Evolutionary conservation across 2,888 invertebrate species (phyloP).

Genomic region (Ommatoiulus sabulosus): DNA sequence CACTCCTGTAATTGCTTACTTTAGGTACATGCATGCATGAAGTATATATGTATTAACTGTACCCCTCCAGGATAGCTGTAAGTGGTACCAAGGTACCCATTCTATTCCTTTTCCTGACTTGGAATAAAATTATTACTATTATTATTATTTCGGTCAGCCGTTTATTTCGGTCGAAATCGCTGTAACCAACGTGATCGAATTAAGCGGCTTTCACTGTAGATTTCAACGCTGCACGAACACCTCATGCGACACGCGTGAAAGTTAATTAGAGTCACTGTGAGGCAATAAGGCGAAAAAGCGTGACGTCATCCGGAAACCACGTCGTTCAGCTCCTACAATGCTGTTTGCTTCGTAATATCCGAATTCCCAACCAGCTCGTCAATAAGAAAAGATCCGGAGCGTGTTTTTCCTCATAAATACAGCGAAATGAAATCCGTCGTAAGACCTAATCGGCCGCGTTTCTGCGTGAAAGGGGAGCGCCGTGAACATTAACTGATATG

Average conservation of each 20-base stretch:
- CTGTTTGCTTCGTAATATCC: not conserved
- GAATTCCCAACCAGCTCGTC: not conserved
- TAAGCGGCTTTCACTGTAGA: not conserved
- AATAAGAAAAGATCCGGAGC: not conserved
- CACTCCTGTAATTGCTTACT: too few species aligned
- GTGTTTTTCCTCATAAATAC: not conserved
- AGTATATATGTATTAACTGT: not conserved
- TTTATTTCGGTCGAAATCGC: too few species aligned
- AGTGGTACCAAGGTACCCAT: too few species aligned
- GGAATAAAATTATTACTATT: too few species aligned
- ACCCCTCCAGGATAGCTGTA: too few species aligned
- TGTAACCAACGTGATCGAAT: not conserved
- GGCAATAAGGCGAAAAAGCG: not conserved
- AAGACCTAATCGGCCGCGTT: not conserved
- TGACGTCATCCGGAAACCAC: not conserved
- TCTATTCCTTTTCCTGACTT: too few species aligned
- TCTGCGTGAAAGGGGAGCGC: not conserved
- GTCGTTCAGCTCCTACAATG: not conserved
- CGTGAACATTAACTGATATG: constrained; percentile 8
- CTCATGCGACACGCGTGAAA: not conserved
- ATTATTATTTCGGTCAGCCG: too few species aligned
- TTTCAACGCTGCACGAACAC: not conserved
- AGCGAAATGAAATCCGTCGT: not conserved
- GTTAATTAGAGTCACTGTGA: not conserved
- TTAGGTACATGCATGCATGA: too few species aligned